Base-by-base conservation (phyloP, 1,140 invertebrate species). In the Manduca sexta region DNA sequence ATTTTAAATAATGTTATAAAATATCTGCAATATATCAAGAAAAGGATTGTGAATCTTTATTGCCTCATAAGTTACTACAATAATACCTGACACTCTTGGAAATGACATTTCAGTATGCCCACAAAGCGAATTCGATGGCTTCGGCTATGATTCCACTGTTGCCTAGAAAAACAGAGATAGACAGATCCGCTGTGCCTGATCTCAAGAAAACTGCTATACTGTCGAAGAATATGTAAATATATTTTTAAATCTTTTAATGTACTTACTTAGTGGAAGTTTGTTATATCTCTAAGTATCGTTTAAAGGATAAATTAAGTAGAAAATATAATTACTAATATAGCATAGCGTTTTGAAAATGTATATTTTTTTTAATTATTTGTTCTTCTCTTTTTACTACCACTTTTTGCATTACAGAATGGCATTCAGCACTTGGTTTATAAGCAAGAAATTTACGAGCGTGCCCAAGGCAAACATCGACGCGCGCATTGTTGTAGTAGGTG, bases 401-500 rank as follows among this genome's bases (percentile, higher is more conserved):
- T n/a, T 30, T 12, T 42, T 38, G 38, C 40, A 43, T 52, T 54
- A 17, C 59, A 81, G 80, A 50, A 57, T 69, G 42, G 44, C 74
- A 0, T 84, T 80, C 33, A 80, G 67, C 35, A 49, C 64, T 0
- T 84, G 80, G 80, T 74, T 76, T 40, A 52, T 81, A 2, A 64
- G 61, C 39, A 74, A 64, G 5, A 76, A 69, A 17, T 14, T 70
- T 1, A 78, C 74, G 0, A 70, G 61, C 37, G 38, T 86, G 17
- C 62, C 69, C 0, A 86, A 74, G 48, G 45, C 73, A 0, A 73
- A 84, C 17, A 62, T 90, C n/a, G 88, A 89, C 34, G 64, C 87
- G 1, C 88, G 90, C 56, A 90, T 95, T 44, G 89, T 94, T 0
- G 87, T 94, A 1, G 88, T 94, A 0, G 93, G 93, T 2, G 91